Base-by-base conservation (phyloP, 2,888 invertebrate species). In the Myathropa florea region DNA sequence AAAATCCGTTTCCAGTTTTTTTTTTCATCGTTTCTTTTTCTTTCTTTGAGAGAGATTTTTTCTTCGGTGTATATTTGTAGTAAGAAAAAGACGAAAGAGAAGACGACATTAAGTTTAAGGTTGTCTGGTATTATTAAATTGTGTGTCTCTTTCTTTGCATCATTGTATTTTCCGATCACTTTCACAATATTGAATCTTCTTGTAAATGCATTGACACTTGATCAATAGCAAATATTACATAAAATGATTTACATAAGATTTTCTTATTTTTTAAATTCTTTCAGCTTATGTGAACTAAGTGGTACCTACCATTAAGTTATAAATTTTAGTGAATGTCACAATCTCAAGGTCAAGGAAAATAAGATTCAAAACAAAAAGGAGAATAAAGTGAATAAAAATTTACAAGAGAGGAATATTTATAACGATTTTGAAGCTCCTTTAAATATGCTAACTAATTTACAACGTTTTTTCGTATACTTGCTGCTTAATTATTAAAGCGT, bases 1-100 rank as follows among this genome's bases (percentile, higher is more conserved):
- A 84, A 84, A 84, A 80, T 80, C 70, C 55, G 75, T 84, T 84
- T 75, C 83, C 80, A 84, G 80, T 75, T 84, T 77, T 82, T 78
- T 78, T 63, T 61, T 75, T 39, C 18, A 9, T 72, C 33, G 73
- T 55, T 30, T 67, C n/a, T 65, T 75, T 71, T 75, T 59, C 63
- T 73, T 64, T 64, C 55, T 60, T 53, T 10, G 21, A 65, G 39
- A 70, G 83, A 80, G 75, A 79, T 82, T 80, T 84, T 77, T 78
- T 46, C 10, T 78, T 77, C 59, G 24, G 14, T 64, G 55, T 21
- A n/a, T 60, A 14, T 59, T 65, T 23, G 63, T 63, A 53, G 33
- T 53, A 55, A 59, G 57, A 73, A 81, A 60, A 67, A 79, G 60
- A 75, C 36, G 75, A 71, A 65, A 75, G 57, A 14, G 21, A 21